Evolutionary conservation across 2,113 vertebrate species (phyloP).

Genomic region (Brachypodius melanocephalos): DNA sequence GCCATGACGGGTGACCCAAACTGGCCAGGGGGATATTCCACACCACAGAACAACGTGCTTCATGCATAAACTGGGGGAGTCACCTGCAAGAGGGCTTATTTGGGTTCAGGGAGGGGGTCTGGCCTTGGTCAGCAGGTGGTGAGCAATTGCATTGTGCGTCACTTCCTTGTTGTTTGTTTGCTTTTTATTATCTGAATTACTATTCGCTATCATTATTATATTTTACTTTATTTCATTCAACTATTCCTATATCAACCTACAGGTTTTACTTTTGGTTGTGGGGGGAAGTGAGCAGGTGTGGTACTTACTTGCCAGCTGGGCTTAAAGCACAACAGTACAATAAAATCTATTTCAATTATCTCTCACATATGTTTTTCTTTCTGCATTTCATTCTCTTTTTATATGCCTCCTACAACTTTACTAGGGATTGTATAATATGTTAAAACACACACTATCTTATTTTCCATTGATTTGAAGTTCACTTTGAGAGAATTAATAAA

Average conservation of each 20-base stretch:
- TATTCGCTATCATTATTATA: not conserved
- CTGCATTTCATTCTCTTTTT: not conserved
- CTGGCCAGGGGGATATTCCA: no score
- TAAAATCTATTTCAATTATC: not conserved
- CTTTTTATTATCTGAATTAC: not conserved
- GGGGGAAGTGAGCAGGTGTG: not conserved
- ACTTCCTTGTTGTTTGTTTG: not conserved
- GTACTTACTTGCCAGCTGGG: not conserved
- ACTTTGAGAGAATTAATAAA: not conserved
- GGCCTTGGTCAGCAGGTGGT: no score
- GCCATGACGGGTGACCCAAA: not conserved
- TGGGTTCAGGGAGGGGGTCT: not conserved
- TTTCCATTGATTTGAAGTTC: not conserved
- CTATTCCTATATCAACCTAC: not conserved
- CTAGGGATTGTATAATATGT: not conserved
- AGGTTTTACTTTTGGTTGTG: not conserved
- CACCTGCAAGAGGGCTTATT: not conserved
- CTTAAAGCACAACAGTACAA: not conserved
- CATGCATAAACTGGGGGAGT: not conserved
- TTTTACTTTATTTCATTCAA: not conserved
- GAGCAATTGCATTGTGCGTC: not conserved
- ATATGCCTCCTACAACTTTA: not conserved
- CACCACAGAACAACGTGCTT: fast-evolving
- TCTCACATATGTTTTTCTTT: not conserved
- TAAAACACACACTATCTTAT: not conserved